A percentile compares a stretch with the other conserved stretches of the same genome.
phyloP scores from a whole-genome alignment of 2,797 vertebrate species.

The Falco columbarius region DNA sequence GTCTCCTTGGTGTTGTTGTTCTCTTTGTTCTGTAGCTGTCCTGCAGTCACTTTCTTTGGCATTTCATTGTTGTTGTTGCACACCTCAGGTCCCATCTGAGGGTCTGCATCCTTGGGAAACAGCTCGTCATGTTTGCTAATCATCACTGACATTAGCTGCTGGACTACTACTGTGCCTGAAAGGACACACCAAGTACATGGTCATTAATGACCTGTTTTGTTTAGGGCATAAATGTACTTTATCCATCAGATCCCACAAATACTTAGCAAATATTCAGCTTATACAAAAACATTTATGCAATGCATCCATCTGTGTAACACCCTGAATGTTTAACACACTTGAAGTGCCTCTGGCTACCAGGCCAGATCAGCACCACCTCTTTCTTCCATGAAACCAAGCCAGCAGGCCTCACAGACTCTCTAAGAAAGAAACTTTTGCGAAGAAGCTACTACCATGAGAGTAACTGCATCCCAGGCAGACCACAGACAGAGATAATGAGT shows the following conservation, averaged over 20 bases:
- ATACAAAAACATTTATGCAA: not conserved
- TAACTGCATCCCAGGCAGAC: not conserved
- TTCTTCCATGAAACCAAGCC: not conserved
- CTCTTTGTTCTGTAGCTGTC: conserved; percentile 88
- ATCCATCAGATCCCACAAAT: not conserved
- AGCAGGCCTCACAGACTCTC: not conserved
- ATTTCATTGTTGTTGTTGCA: conserved; percentile 89
- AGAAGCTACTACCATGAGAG: not conserved
- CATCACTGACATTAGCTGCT: conserved; percentile 96
- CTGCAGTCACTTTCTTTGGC: conserved; percentile 75
- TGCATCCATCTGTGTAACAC: not conserved
- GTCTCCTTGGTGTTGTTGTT: conserved; percentile 87
- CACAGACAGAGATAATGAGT: not conserved
- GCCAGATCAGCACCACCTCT: not conserved
- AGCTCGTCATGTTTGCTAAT: conserved; percentile 90
- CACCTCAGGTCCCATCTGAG: conserved; percentile 76
- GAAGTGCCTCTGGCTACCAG: not conserved
- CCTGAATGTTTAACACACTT: not conserved
- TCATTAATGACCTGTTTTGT: not conserved
- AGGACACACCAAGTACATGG: not conserved
- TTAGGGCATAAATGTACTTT: not conserved
- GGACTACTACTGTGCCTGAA: conserved; percentile 92
- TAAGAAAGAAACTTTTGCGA: not conserved
- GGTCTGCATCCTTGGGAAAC: conserved; percentile 86
- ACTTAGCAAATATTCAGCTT: not conserved